Conservation (phyloP, 1,140 invertebrate species). For the Ectropis grisescens region DNA sequence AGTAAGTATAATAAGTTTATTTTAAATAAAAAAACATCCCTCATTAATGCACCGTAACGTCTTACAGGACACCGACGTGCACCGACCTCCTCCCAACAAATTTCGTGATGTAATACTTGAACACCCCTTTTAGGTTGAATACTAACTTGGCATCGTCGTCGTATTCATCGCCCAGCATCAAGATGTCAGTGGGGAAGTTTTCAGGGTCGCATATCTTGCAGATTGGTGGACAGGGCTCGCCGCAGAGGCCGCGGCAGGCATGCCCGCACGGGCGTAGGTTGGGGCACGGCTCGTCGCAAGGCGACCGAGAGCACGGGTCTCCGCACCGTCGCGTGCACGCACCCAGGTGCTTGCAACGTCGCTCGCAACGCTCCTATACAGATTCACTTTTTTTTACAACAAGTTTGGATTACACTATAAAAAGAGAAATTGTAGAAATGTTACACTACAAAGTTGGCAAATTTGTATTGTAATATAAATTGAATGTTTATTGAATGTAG, state of each 20-base stretch:
- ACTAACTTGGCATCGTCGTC: constrained; percentile 72
- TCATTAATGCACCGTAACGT: too few species aligned
- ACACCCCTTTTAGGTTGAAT: too few species aligned
- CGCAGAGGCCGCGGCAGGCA: constrained; percentile 77
- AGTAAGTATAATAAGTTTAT: too few species aligned
- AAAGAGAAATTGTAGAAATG: too few species aligned
- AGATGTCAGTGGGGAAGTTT: constrained; percentile 65
- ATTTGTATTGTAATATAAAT: too few species aligned
- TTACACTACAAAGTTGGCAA: too few species aligned
- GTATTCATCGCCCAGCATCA: constrained; percentile 74
- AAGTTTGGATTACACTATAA: not conserved
- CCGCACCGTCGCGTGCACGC: constrained; percentile 72
- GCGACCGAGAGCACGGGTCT: constrained; percentile 61
- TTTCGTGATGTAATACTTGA: too few species aligned
- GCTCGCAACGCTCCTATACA: constrained; percentile 49
- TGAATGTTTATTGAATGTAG: too few species aligned
- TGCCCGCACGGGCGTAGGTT: constrained; percentile 70
- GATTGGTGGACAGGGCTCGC: constrained; percentile 73
- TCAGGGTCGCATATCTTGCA: constrained; percentile 64
- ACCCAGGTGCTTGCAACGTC: constrained; percentile 72
- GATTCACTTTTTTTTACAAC: not conserved
- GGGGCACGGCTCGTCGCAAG: constrained; percentile 70
- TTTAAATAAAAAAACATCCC: too few species aligned
- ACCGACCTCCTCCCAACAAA: too few species aligned
- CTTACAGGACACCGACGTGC: too few species aligned